Evolutionary conservation across 2,113 vertebrate species (phyloP).

Genomic region (Aphyosemion australe): DNA sequence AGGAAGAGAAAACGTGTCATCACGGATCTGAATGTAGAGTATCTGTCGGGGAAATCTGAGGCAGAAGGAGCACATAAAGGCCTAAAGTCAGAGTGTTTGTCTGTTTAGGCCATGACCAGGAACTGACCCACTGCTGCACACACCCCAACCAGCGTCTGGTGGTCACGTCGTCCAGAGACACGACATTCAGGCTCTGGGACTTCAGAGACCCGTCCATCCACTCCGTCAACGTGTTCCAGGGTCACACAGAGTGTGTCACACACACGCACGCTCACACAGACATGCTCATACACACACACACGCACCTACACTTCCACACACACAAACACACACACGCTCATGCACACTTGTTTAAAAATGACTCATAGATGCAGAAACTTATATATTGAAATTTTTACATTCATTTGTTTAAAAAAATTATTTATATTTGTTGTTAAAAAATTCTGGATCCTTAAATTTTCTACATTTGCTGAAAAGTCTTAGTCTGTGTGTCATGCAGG

Average conservation of each 20-base stretch:
- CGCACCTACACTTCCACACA: no score
- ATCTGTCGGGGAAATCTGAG: neutral
- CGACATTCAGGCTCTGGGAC: conserved; percentile 98
- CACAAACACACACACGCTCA: no score
- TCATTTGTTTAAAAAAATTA: no score
- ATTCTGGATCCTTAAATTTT: no score
- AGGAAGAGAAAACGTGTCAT: neutral
- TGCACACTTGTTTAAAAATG: no score
- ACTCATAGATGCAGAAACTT: no score
- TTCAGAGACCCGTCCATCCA: conserved; percentile 99
- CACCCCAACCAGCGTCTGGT: conserved; percentile 96
- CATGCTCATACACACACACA: no score
- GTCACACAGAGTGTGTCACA: conserved; percentile 94
- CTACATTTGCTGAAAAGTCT: no score
- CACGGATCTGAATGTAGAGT: no score
- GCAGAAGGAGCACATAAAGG: neutral
- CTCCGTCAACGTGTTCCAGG: conserved; percentile 99
- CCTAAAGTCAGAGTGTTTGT: neutral
- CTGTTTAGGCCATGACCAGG: conserved; percentile 92
- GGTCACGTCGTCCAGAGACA: conserved; percentile 96
- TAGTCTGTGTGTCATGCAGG: no score
- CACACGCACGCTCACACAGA: neutral
- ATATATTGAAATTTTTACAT: no score
- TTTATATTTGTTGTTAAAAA: no score
- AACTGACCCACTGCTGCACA: conserved; percentile 96